Evolutionary conservation across 2,888 invertebrate species (phyloP).

Genomic region (Isotomurus palustris): DNA sequence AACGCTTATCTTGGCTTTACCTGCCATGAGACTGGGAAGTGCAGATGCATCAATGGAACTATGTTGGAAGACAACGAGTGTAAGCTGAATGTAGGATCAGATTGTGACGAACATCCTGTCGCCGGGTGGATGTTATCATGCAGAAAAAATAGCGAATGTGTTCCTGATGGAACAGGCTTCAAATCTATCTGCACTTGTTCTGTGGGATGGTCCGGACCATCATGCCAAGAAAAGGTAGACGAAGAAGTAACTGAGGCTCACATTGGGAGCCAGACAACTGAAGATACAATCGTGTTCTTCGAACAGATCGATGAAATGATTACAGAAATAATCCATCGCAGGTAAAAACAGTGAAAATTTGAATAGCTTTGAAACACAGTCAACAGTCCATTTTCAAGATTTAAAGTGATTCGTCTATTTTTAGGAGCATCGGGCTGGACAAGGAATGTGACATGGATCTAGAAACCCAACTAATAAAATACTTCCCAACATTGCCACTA

Average conservation of each 20-base stretch:
- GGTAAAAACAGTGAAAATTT: no score
- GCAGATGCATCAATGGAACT: constrained; percentile 12
- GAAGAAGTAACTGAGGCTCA: background rate
- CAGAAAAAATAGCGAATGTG: constrained; percentile 10
- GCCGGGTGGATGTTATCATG: constrained; percentile 15
- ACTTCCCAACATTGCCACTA: constrained; percentile 11
- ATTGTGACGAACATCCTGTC: constrained; percentile 15
- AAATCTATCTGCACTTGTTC: background rate
- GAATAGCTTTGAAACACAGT: no score
- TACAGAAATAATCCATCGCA: constrained; percentile 12
- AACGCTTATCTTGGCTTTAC: constrained; percentile 16
- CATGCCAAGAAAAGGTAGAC: background rate
- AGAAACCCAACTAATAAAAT: constrained; percentile 2
- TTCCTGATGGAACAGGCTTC: background rate
- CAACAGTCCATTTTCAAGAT: no score
- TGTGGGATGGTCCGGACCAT: background rate
- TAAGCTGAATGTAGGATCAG: constrained; percentile 3
- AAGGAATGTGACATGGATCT: background rate
- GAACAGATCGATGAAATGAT: constrained; percentile 16
- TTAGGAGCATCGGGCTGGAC: background rate
- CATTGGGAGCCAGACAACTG: background rate
- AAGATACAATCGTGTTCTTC: background rate
- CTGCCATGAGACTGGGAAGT: constrained; percentile 14
- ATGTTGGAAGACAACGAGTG: constrained; percentile 15
- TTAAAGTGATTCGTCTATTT: no score